Evolutionary conservation across 2,888 invertebrate genomes (phyloP), one percentile per base, ranked within the genome.

Genomic region (Trichogramma dendrolimi): DNA sequence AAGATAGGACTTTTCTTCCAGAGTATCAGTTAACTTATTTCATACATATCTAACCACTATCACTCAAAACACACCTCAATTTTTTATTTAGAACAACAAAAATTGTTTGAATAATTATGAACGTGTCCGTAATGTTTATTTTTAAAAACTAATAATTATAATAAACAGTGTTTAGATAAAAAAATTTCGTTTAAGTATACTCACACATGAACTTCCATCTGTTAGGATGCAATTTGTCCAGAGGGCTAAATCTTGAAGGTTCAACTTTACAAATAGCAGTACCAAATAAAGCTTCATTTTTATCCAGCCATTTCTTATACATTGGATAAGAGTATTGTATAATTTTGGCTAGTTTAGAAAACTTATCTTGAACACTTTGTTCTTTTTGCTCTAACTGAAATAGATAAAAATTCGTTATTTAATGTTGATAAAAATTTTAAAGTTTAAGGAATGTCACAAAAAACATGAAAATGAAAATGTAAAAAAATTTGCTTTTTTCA

Each of bases 181-280:
- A 14, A 27, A 2, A 27, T 27, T 1, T 27, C 27, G 3, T 27
- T 27, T 2, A 48, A 14, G 10, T 47, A 65, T 68, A 76, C 77
- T 77, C 70, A 78, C 79, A 79, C 46, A 71, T 65, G 60, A 79
- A 78, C 60, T 78, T 78, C 78, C 78, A 79, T 48, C 79, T 74
- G 68, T 77, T 74, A 4, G 73, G 74, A 53, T 75, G 69, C 46
- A 74, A 71, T 51, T 71, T 72, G 49, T 73, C 69, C 46, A 75
- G 69, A 4, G 75, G 69, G 66, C 72, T 73, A 48, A 70, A 72
- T 41, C 72, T 70, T 5, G 75, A 69, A 11, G 72, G 67, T 58
- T 73, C 75, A 48, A 79, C 43, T 61, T 72, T 74, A 64, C 77
- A 78, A n/a, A 78, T 70, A 8, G 78, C 71, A 44, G 73, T 69